These are phyloP conservation scores for Dallia pectoralis DNA, from an alignment of 2,797 vertebrate genomes.

Conservation along the genomic window DNA sequence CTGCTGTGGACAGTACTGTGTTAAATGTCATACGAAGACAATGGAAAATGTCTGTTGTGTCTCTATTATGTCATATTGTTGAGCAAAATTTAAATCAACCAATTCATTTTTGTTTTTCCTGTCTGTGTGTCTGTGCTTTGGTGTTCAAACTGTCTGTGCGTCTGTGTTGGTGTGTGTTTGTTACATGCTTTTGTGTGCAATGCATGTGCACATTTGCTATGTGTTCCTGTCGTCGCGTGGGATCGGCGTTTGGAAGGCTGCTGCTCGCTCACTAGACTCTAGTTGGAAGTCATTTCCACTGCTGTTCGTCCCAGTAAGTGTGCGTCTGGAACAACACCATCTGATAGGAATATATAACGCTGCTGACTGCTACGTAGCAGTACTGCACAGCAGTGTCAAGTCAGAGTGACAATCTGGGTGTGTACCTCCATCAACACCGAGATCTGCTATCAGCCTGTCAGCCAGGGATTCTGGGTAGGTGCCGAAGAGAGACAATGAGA, in stretches of 20 bases:
- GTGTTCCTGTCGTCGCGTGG: slow-evolving; percentile 45
- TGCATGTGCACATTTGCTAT: not conserved
- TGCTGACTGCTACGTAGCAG: slow-evolving; percentile 33
- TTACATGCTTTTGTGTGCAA: not conserved
- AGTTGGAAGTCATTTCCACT: slow-evolving; percentile 58
- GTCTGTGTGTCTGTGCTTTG: too few relatives aligned
- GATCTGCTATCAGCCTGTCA: slow-evolving; percentile 45
- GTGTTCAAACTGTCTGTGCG: not conserved
- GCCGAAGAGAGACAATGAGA: slow-evolving; percentile 6
- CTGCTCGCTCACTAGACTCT: slow-evolving; percentile 43
- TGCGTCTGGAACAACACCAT: slow-evolving; percentile 50
- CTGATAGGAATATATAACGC: slow-evolving; percentile 49
- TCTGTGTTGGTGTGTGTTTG: not conserved
- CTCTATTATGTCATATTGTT: too few relatives aligned
- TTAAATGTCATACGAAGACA: not conserved
- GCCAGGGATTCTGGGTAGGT: slow-evolving; percentile 23
- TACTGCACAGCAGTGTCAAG: slow-evolving; percentile 4
- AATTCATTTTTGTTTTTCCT: too few relatives aligned
- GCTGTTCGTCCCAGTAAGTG: slow-evolving; percentile 40
- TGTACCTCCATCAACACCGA: slow-evolving; percentile 45
- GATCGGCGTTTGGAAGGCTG: slow-evolving; percentile 50
- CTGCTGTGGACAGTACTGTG: too few relatives aligned
- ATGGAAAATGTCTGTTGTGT: not conserved
- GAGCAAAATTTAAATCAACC: too few relatives aligned
- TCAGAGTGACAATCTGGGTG: slow-evolving; percentile 36